Evolutionary conservation across 2,797 vertebrate genomes (phyloP), one percentile per base, ranked within the genome.

Genomic region (Limnodromus scolopaceus): DNA sequence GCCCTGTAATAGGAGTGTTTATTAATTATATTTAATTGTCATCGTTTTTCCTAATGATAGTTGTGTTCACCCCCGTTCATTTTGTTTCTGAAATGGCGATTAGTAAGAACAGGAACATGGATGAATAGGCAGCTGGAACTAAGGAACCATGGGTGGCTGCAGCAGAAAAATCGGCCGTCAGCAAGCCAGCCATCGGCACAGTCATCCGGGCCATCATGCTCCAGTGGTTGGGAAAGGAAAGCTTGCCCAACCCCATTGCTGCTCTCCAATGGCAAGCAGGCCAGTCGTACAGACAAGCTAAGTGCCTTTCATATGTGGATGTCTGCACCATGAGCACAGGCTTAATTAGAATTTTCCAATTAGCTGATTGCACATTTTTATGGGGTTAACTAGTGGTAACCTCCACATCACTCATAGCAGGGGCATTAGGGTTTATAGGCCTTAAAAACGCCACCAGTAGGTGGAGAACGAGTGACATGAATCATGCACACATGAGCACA

Each of bases 21-120:
- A 97, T 97, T 97, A 96, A 97, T 96, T 97, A 92, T 96, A 79
- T 95, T 97, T 97, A 96, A 96, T 97, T 95, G 91, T 96, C 88
- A 83, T 95, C 23, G 0, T 93, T 96, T 97, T 96, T 96, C 85
- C 85, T 97, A 95, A 95, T 95, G 95, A 95, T 95, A 86, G 79
- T 89, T 94, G 58, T 70, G 74, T 63, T 94, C 86, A 95, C 76
- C 64, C 20, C 64, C 25, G 22, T 86, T 93, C 92, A 93, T 94
- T 97, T 90, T 91, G 69, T 79, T 96, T 94, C 84, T 91, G 82
- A 91, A 88, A 93, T 43, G 80, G 41, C 2, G 36, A 71, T 95
- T 96, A 93, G 72, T 66, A 48, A 82, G 63, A 96, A 91, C 4
- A 3, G 13, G 71, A 95, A 69, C 36, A 60, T 87, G 86, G 80